Evolutionary conservation across 2,113 vertebrate species (phyloP), one percentile per base, ranked within the genome.

Genomic region (Falco punctatus): DNA sequence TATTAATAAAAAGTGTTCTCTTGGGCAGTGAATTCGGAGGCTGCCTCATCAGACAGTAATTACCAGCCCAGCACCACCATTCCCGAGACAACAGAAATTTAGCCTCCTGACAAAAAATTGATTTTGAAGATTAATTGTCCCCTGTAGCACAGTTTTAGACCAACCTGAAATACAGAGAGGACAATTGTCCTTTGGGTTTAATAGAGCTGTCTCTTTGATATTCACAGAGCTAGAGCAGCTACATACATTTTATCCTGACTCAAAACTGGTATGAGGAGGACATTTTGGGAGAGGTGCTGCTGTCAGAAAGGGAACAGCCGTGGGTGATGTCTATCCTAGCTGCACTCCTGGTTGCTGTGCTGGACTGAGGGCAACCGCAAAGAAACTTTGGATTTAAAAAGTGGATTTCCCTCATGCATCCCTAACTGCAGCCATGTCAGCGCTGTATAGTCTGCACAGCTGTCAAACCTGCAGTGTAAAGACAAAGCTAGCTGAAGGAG

Each of bases 71-170:
- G 83, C 58, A 85, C 33, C 69, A 87, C 40, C 49, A 46, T 58
- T 81, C 86, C 94, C 75, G 61, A 94, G 91, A 94, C 94, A 93
- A 81, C 11, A 85, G 97, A 89, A 97, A 96, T 92, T 65, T 87
- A 96, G 84, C 73, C 87, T 94, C 65, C 73, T 92, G 91, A 85
- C 95, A 95, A 92, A 96, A 92, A 82, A 96, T 83, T 95, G 91
- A 95, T 94, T 91, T 87, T 85, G 58, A 95, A 97, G 95, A 97
- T 91, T 92, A 95, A 95, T 97, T 95, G 84, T 92, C 71, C 78
- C 89, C 89, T 82, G 32, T 86, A 94, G 80, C 88, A 81, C 51
- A 75, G 73, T 94, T 96, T 95, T 87, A 94, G 70, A 49, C 66
- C 15, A 38, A 49, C 91, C 83, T 80, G 94, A 94, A 89, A 87